Conservation (phyloP, 1,140 invertebrate species). For the Berghia stephanieae region DNA sequence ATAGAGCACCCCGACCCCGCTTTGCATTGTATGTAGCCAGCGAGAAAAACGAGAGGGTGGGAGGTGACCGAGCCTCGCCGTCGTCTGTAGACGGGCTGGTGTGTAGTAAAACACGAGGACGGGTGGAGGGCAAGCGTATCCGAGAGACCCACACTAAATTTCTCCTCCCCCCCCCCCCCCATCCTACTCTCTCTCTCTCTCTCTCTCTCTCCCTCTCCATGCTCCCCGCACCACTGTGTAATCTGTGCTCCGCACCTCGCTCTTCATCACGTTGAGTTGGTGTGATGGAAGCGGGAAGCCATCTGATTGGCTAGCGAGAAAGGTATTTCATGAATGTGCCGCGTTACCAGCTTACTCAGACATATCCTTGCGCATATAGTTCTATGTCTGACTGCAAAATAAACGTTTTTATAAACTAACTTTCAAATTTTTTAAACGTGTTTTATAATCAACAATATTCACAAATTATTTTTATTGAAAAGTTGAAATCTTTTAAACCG, state of each 20-base stretch:
- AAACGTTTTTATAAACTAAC: neutral
- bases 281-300: slow-evolving; percentile 44
- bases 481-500: too few relatives aligned
- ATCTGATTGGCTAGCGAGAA: slow-evolving; percentile 45
- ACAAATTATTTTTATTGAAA: too few relatives aligned
- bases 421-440: neutral
- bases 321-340: slow-evolving; percentile 47
- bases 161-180: neutral
- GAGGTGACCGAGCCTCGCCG: neutral
- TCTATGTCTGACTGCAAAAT: slow-evolving; percentile 39
- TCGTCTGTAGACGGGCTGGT: neutral
- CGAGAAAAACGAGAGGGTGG: neutral
- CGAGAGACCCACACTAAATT: neutral
- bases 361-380: slow-evolving; percentile 42
- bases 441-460: too few relatives aligned
- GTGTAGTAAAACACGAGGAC: neutral
- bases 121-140: neutral
- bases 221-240: neutral
- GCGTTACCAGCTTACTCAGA: slow-evolving; percentile 13
- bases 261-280: neutral
- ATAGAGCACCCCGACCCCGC: slow-evolving; percentile 16
- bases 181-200: neutral
- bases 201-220: neutral
- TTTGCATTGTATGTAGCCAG: slow-evolving; percentile 1
- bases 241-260: neutral